Evolutionary conservation across 2,797 vertebrate genomes (phyloP), one percentile per base, ranked within the genome.

Genomic region (Eulemur mongoz): DNA sequence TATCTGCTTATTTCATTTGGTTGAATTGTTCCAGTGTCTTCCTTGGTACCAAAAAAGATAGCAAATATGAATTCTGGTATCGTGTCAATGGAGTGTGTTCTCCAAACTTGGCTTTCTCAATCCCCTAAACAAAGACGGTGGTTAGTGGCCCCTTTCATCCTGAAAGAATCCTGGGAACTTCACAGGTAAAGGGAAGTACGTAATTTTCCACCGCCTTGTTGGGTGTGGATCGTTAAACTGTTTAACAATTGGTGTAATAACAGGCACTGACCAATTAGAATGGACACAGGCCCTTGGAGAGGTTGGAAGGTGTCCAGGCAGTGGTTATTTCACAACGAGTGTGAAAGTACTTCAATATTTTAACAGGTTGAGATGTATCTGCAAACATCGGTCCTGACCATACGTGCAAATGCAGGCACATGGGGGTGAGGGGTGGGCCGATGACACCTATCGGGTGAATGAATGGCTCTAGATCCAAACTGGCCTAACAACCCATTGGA

Each of bases 1-100:
- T 25, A 57, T 48, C 73, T 97, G 32, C 69, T 91, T 78, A 40
- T 87, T 76, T 89, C 59, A 81, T 65, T 67, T 76, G 57, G 8
- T 7, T 76, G 45, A 89, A 35, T 72, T 76, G 50, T 87, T 63
- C 80, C 43, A 27, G 25, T 54, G 50, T 73, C 25, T 73, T 95
- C 73, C 81, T 72, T 90, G 43, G 38, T 38, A 67, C 27, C 7
- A 40, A 67, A 72, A 81, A 32, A 67, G 25, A 13, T 18, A 54
- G 17, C 17, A 73, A 32, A 82, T 25, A 75, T 40, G 52, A 25
- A 78, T 89, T 85, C 50, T 52, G 40, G 32, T 63, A n/a, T 78
- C 23, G 9, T n/a, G 25, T 75, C 61, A 82, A 18, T 6, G 20
- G 63, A 40, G 4, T 30, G 2, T 79, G 52, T 61, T 90, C 35